Conservation (phyloP, 2,113 vertebrate genomes). For the Taxidea taxus region DNA sequence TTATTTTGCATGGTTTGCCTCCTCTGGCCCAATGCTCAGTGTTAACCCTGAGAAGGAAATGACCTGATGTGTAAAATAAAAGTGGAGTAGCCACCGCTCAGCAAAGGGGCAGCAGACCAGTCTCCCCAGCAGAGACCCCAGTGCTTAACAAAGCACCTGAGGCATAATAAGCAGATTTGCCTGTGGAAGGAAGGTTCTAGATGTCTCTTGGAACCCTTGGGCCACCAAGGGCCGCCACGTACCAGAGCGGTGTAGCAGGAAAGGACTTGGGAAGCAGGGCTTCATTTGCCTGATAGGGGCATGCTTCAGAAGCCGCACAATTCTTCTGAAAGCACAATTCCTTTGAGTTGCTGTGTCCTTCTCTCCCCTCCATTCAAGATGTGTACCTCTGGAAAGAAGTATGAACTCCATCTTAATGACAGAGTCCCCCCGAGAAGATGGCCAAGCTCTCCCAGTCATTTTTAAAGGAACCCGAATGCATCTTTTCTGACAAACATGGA, state of each 20-base stretch:
- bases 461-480: background rate
- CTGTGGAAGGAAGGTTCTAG: fast-evolving
- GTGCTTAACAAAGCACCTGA: background rate
- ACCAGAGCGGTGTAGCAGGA: fast-evolving
- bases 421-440: background rate
- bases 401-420: background rate
- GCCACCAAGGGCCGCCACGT: too few relatives aligned
- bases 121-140: background rate
- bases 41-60: background rate
- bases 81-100: background rate
- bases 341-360: background rate
- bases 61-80: background rate
- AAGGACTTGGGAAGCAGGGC: background rate
- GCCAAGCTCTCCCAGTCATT: fast-evolving
- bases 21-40: background rate
- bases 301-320: background rate
- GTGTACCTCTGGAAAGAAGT: background rate
- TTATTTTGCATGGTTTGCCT: background rate
- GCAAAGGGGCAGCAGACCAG: background rate
- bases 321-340: background rate
- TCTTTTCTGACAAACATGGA: background rate
- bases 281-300: background rate
- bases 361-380: background rate
- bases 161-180: background rate
- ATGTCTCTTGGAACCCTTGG: fast-evolving